phyloP scores from a whole-genome alignment of 2,113 vertebrate species.

The Petrocephalus zakoni region DNA sequence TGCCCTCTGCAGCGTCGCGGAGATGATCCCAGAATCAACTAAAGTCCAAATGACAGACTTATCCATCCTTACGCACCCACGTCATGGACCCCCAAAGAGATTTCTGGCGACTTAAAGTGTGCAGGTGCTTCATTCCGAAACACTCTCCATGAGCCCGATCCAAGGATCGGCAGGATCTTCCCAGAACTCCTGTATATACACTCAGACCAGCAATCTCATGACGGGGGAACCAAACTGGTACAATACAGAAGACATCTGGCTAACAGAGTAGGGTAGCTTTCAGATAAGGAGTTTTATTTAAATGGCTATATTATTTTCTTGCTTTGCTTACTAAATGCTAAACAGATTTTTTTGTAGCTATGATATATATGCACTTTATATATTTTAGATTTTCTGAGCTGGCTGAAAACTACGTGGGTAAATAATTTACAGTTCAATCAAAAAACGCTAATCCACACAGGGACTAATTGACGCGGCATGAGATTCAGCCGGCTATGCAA shows the following conservation, averaged over 20 bases:
- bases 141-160: background rate
- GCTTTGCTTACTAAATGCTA: background rate
- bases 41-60: background rate
- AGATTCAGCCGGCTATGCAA: background rate
- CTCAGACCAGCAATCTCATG: background rate
- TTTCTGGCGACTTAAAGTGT: background rate
- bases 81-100: background rate
- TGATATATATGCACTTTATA: background rate
- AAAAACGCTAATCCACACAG: background rate
- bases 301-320: background rate
- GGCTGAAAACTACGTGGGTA: background rate
- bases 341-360: background rate
- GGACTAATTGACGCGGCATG: background rate
- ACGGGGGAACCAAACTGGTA: background rate
- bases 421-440: background rate
- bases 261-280: background rate
- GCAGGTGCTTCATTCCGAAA: background rate
- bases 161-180: background rate
- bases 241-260: background rate
- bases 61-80: background rate
- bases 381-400: background rate
- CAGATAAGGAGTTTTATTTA: background rate
- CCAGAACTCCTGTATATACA: background rate
- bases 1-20: background rate
- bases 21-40: background rate